These are phyloP conservation scores for Silurus aristotelis DNA, from an alignment of 2,797 vertebrate species.

Conservation along the genomic window DNA sequence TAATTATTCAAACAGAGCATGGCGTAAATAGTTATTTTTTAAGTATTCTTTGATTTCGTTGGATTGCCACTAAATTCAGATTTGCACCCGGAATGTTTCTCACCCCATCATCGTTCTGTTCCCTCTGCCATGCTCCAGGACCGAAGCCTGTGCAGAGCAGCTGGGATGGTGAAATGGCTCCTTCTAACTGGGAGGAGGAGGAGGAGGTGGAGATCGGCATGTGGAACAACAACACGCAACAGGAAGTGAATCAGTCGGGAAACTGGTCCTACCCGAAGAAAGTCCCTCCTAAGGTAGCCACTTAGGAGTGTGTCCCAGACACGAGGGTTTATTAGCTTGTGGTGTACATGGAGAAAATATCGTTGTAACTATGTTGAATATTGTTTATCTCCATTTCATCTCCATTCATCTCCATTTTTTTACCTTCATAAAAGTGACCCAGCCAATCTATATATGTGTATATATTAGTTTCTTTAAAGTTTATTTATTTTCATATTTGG, in stretches of 20 bases:
- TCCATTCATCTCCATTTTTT: no score
- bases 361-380: not conserved
- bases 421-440: not conserved
- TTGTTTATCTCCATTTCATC: no score
- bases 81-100: not conserved
- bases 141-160: conserved; percentile 93
- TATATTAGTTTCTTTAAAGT: not conserved
- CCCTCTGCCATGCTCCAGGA: conserved; percentile 64
- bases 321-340: not conserved
- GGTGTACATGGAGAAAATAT: not conserved
- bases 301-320: not conserved
- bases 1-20: no score
- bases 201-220: conserved; percentile 97
- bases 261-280: conserved; percentile 92
- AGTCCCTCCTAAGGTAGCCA: conserved; percentile 86
- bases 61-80: no score
- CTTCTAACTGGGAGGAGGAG: conserved; percentile 90
- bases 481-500: conserved; percentile 28
- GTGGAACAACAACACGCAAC: conserved; percentile 88
- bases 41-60: no score
- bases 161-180: conserved; percentile 85
- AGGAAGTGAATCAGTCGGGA: conserved; percentile 72
- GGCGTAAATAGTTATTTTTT: no score
- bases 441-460: not conserved
- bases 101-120: not conserved